These are phyloP conservation scores for Malacoctenus gilli DNA, from an alignment of 2,797 vertebrate genomes.

Conservation along the genomic window DNA sequence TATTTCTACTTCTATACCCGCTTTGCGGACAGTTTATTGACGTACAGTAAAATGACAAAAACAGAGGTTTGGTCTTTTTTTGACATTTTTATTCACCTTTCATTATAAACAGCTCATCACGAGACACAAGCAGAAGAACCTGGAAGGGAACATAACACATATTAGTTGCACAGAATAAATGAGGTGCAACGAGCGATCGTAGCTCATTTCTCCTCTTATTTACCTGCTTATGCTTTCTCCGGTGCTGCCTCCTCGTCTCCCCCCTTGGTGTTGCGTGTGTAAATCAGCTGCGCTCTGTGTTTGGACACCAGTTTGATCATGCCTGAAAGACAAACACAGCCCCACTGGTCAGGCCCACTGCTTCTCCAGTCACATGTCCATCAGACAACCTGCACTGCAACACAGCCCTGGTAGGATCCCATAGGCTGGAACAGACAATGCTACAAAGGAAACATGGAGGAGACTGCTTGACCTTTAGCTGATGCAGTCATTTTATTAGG, in stretches of 20 bases:
- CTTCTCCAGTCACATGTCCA: not conserved
- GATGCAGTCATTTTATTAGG: too few relatives aligned
- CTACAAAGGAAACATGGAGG: too few relatives aligned
- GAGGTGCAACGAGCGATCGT: accelerated
- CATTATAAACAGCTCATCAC: constrained; percentile 68
- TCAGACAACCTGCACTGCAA: too few relatives aligned
- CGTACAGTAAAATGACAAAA: not conserved
- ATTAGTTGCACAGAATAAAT: not conserved
- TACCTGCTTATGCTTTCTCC: constrained; percentile 85
- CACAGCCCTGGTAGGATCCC: too few relatives aligned
- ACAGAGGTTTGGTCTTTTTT: constrained; percentile 30
- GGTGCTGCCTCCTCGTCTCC: constrained; percentile 88
- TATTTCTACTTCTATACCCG: too few relatives aligned
- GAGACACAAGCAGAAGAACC: constrained; percentile 65
- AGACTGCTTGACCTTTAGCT: too few relatives aligned
- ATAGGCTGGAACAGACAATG: too few relatives aligned
- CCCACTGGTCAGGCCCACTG: not conserved
- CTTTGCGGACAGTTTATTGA: too few relatives aligned
- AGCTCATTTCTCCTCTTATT: not conserved
- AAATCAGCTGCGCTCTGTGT: constrained; percentile 94
- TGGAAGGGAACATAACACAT: constrained; percentile 38
- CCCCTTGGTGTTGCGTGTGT: constrained; percentile 94
- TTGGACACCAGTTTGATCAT: constrained; percentile 96
- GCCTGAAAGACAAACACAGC: constrained; percentile 71
- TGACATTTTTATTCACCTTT: constrained; percentile 74